These are phyloP conservation scores for Exephanes ischioxanthus DNA, from an alignment of 2,888 invertebrate genomes.

Conservation along the genomic window DNA sequence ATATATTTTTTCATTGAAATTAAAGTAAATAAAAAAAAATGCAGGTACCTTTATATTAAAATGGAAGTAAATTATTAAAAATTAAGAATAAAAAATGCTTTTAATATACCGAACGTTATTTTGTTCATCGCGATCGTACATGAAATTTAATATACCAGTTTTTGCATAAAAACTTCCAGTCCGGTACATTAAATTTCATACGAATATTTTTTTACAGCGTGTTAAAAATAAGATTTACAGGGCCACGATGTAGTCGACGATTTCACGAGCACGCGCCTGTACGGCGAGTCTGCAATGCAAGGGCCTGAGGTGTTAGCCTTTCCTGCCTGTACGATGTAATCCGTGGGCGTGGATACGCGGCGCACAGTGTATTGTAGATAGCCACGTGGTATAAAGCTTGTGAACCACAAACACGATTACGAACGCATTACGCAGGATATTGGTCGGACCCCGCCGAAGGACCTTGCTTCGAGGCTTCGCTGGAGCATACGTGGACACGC, in stretches of 20 bases:
- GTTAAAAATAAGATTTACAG: not conserved
- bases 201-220: too few species aligned
- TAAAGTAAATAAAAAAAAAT: too few species aligned
- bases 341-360: conserved; percentile 16
- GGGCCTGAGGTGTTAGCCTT: conserved; percentile 12
- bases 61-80: too few species aligned
- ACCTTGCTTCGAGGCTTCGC: conserved; percentile 22
- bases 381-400: conserved; percentile 48
- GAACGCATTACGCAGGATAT: conserved; percentile 63
- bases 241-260: not conserved
- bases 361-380: conserved; percentile 23
- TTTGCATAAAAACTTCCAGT: too few species aligned
- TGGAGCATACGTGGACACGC: not conserved
- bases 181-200: too few species aligned
- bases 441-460: conserved; percentile 46
- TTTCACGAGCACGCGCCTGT: not conserved
- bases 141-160: too few species aligned
- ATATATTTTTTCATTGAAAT: too few species aligned
- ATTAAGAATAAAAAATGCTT: too few species aligned
- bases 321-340: conserved; percentile 23
- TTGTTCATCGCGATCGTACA: too few species aligned
- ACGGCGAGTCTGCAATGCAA: conserved; percentile 25
- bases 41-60: too few species aligned
- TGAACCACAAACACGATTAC: conserved; percentile 59
- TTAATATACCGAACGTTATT: too few species aligned